Conservation (phyloP, 2,888 invertebrate species). For the Rotaria socialis region DNA sequence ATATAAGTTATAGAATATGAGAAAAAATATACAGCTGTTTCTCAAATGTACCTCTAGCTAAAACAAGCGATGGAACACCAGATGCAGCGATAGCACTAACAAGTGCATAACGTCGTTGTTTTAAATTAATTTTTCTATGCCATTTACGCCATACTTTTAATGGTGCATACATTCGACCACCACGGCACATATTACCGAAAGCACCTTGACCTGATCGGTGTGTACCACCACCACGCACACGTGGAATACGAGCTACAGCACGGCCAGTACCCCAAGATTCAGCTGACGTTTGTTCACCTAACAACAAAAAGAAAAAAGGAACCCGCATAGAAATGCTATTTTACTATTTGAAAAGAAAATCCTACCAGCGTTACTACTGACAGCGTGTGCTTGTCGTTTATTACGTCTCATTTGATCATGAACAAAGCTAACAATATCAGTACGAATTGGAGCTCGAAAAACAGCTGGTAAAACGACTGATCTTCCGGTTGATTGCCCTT, state of each 20-base stretch:
- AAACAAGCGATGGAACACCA: conserved; percentile 89
- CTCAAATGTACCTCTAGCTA: conserved; percentile 69
- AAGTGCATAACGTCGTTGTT: conserved; percentile 89
- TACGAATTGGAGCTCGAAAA: conserved; percentile 94
- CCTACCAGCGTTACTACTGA: conserved; percentile 88
- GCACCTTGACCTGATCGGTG: conserved; percentile 99
- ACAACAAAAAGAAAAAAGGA: background rate
- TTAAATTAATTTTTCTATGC: conserved; percentile 92
- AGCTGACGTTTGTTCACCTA: conserved; percentile 79
- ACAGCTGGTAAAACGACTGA: conserved; percentile 82
- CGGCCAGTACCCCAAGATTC: conserved; percentile 99
- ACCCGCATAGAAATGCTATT: background rate
- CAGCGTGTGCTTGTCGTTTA: conserved; percentile 90
- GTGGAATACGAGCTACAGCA: conserved; percentile 98
- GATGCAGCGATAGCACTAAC: conserved; percentile 95
- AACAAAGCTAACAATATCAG: conserved; percentile 93
- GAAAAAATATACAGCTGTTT: background rate
- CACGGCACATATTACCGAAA: conserved; percentile 99
- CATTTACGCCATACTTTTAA: conserved; percentile 95
- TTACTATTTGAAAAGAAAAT: background rate
- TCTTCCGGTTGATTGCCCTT: conserved; percentile 77
- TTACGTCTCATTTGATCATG: conserved; percentile 94
- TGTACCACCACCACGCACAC: conserved; percentile 99
- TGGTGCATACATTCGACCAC: conserved; percentile 98
- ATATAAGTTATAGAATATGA: background rate